Conservation (phyloP, 1,140 invertebrate species). For the Trichoplusia ni region DNA sequence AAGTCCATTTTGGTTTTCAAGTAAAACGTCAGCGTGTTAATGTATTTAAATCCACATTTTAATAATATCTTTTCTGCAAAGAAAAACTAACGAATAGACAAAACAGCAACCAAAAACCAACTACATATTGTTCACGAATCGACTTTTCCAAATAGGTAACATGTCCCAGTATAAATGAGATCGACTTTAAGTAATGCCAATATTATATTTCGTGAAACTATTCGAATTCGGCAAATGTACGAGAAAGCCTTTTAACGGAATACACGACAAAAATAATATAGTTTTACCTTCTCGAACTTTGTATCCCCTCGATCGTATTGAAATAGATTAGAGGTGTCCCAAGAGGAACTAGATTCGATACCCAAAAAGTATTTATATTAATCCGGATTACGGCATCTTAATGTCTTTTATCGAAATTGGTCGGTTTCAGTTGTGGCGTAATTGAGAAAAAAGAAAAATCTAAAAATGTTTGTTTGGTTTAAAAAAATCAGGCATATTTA, state of each 20-base stretch:
- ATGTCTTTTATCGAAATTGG: background rate
- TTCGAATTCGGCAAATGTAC: background rate
- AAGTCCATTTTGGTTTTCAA: too few species aligned
- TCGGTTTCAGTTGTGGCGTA: background rate
- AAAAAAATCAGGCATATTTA: background rate
- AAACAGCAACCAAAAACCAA: too few species aligned
- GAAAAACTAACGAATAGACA: too few species aligned
- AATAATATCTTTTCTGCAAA: too few species aligned
- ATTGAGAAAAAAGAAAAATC: background rate
- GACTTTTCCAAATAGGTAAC: too few species aligned
- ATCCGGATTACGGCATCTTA: slow-evolving; percentile 17
- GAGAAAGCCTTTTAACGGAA: background rate
- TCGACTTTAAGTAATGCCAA: background rate
- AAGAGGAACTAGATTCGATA: slow-evolving; percentile 10
- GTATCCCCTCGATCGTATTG: background rate
- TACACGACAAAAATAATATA: background rate
- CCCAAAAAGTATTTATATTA: slow-evolving; percentile 14
- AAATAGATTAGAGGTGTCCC: slow-evolving; percentile 14
- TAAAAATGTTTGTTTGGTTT: background rate
- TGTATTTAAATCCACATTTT: too few species aligned
- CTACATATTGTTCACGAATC: too few species aligned
- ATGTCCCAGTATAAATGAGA: background rate
- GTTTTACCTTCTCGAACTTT: slow-evolving; percentile 3
- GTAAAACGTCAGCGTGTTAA: too few species aligned
- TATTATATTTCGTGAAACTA: background rate